These are phyloP conservation scores for Petrolisthes manimaculis DNA, from an alignment of 2,888 invertebrate genomes.

Conservation along the genomic window DNA sequence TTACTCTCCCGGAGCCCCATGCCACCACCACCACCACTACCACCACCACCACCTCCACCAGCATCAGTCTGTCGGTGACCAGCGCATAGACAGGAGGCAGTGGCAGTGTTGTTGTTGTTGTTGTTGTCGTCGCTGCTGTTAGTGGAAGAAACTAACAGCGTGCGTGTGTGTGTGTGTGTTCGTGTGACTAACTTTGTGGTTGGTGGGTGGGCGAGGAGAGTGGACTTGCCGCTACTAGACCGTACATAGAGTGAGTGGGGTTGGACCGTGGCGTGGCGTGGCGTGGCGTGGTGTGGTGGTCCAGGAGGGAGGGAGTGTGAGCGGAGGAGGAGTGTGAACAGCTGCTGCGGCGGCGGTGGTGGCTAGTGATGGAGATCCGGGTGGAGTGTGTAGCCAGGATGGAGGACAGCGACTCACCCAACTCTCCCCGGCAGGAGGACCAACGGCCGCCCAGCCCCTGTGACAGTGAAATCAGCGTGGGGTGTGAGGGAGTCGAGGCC, in stretches of 20 bases:
- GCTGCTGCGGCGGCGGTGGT: neutral
- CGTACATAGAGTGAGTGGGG: neutral
- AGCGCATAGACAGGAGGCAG: constrained; percentile 54
- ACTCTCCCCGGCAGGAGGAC: constrained; percentile 28
- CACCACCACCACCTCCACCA: constrained; percentile 18
- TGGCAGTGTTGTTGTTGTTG: constrained; percentile 30
- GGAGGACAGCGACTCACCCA: constrained; percentile 56
- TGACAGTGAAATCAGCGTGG: constrained; percentile 82
- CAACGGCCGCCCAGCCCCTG: constrained; percentile 70
- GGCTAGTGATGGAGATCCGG: constrained; percentile 54
- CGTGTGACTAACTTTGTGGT: neutral
- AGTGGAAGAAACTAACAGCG: too few species aligned
- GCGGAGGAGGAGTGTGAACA: neutral
- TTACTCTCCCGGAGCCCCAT: constrained; percentile 52
- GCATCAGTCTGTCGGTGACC: constrained; percentile 64
- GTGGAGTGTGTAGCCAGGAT: constrained; percentile 58
- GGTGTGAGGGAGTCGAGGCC: constrained; percentile 70
- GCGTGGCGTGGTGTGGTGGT: neutral
- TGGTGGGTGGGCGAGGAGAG: neutral
- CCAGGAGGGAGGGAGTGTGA: constrained; percentile 26
- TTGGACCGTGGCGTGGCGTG: neutral
- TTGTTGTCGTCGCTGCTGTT: constrained; percentile 6
- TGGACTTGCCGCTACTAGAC: neutral
- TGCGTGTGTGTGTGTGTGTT: neutral
- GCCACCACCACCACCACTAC: constrained; percentile 59